Conservation (phyloP, 2,888 invertebrate species). For the Lapara coniferarum region DNA sequence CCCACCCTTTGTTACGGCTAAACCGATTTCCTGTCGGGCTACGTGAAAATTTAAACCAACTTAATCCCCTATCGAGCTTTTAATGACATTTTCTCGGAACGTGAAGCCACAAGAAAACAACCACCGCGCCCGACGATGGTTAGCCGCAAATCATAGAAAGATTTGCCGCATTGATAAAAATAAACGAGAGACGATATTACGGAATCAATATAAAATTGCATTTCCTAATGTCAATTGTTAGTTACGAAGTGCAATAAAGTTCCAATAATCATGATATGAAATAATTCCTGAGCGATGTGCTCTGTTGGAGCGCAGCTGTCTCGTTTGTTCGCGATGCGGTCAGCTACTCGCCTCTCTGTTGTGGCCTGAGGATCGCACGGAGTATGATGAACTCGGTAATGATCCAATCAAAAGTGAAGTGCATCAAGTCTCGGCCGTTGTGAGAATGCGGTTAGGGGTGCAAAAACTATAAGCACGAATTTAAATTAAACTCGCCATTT, state of each 20-base stretch:
- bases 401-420: constrained; percentile 84
- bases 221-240: constrained; percentile 84
- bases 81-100: constrained; percentile 79
- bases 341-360: constrained; percentile 61
- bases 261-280: constrained; percentile 83
- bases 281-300: constrained; percentile 80
- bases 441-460: constrained; percentile 84
- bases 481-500: constrained; percentile 80
- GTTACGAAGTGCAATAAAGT: constrained; percentile 84
- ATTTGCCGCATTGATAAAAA: constrained; percentile 82
- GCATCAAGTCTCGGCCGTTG: constrained; percentile 80
- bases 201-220: constrained; percentile 84
- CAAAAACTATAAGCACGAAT: constrained; percentile 80
- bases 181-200: constrained; percentile 78
- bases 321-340: constrained; percentile 45
- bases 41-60: constrained; percentile 79
- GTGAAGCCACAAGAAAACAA: constrained; percentile 76
- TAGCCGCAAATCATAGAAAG: constrained; percentile 83
- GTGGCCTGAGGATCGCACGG: constrained; percentile 76
- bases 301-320: constrained; percentile 54
- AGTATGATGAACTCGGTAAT: constrained; percentile 84
- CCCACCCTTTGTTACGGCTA: constrained; percentile 79
- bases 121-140: constrained; percentile 68
- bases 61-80: constrained; percentile 80
- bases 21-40: constrained; percentile 79